Evolutionary conservation across 2,113 vertebrate genomes (phyloP), one percentile per base, ranked within the genome.

Genomic region (Phycodurus eques): DNA sequence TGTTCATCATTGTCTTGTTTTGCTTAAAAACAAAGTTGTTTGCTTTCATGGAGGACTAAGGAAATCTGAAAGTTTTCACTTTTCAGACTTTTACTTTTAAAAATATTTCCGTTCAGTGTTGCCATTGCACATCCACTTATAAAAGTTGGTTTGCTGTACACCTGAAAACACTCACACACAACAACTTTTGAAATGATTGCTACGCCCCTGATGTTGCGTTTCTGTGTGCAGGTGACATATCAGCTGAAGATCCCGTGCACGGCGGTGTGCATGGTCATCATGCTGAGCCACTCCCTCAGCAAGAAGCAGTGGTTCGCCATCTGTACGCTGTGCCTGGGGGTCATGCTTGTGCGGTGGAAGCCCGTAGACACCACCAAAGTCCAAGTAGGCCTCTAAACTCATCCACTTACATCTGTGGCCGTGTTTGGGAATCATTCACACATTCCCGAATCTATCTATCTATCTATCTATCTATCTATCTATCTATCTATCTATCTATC

Each of bases 211-310:
- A 42, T 14, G 12, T 15, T 7, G 31, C 11, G 33, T 13, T 76
- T 51, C 44, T 62, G 43, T 71, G 57, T 75, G 3, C 10, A 99
- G 98, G 97, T 99, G 84, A 99, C 96, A 0, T 99, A 99, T 80
- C 98, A 99, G 82, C 73, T 99, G 83, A 99, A 99, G 93, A 99
- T 99, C 83, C 98, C 95, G 0, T 98, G 96, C 78, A 99, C 98
- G 8, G 98, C 98, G 11, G 74, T 99, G 71, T 99, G 96, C 68
- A 99, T 94, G 0, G 96, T 99, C 44, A 80, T 99, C 39, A 99
- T 99, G 97, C 91, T 99, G 77, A 93, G 93, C 70, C 94, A 96
- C 5, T 92, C 94, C 54, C 96, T 99, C 0, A 95, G 90, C 77
- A 94, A 92, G 71, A 76, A 98, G 84, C 98, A 99, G 91, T 99